Base-by-base conservation (phyloP, 2,888 invertebrate genomes). In the Masnerella sp. region DNA sequence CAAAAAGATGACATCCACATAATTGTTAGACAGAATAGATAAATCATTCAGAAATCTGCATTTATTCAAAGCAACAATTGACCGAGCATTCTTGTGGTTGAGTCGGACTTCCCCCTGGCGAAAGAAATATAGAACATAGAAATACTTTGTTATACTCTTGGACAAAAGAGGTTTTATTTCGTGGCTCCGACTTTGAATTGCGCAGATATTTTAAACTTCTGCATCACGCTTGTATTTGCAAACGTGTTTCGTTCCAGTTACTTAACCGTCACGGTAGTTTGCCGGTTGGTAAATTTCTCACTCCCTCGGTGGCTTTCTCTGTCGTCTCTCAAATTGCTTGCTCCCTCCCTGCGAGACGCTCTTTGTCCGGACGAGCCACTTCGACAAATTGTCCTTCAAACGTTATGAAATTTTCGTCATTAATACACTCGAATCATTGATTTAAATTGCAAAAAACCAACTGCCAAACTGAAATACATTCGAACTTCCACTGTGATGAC, bases 261-360 rank as follows among this genome's bases (percentile, higher is more conserved):
- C 81, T 84, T 84, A 83, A 82, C 74, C 81, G 82, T 82, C 79
- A 81, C 80, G 82, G 83, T 75, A 79, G 80, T 81, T 81, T 78
- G 78, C 76, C 75, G 76, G 73, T 71, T 71, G 75, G 65, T 77
- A 74, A 70, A 62, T 59, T 78, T 73, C 74, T 43, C 42, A 40
- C 34, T 43, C 20, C 15, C 14, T 20, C 62, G 47, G 9, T 11
- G n/a, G 49, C 64, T 22, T 17, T 56, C 77, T 73, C 75, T 9
- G 45, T 74, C 68, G 71, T 45, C 67, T 49, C 38, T 45, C 59
- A 68, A 76, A 67, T 76, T 72, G 72, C 61, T 32, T 38, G 30
- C 32, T 49, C 12, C 32, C 34, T 25, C 42, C n/a, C 9, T 22
- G 11, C 17, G n/a, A 17, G 22, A 2, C 9, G 15, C 51, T 15